Evolutionary conservation across 1,140 invertebrate species (phyloP).

Genomic region (Condylostylus longicornis): DNA sequence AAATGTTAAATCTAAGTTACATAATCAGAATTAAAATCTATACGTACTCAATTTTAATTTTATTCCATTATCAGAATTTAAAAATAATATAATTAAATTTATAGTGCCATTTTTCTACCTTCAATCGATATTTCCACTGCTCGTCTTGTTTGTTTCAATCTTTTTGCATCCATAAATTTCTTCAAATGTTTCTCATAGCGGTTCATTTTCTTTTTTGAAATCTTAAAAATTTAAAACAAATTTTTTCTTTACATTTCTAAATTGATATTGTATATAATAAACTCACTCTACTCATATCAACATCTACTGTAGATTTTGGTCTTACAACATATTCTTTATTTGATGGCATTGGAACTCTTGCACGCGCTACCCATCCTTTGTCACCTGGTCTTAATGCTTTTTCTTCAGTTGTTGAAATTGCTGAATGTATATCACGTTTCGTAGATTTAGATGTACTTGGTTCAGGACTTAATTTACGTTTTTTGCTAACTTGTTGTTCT

Average conservation of each 20-base stretch:
- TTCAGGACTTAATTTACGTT: conserved; percentile 37
- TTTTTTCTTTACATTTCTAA: conserved; percentile 7
- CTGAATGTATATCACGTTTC: conserved; percentile 45
- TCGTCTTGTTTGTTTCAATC: conserved; percentile 55
- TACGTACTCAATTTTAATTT: no score
- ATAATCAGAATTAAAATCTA: no score
- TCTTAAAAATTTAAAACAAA: conserved; percentile 32
- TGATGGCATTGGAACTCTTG: conserved; percentile 86
- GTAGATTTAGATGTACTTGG: conserved; percentile 19
- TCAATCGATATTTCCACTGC: conserved; percentile 91
- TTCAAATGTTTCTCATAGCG: conserved; percentile 85
- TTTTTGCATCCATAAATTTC: conserved; percentile 73
- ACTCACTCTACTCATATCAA: conserved; percentile 64
- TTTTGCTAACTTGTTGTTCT: conserved; percentile 66
- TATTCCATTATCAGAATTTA: no score
- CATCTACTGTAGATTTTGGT: conserved; percentile 79
- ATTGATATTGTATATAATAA: conserved; percentile 1
- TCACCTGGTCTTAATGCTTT: conserved; percentile 70
- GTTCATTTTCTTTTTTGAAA: conserved; percentile 64
- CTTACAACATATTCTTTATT: conserved; percentile 93
- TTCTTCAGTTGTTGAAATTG: conserved; percentile 17
- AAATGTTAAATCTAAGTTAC: no score
- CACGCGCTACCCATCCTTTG: conserved; percentile 85
- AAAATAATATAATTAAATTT: no score
- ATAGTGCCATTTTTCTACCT: conserved; percentile 86